Conservation (phyloP, 1,140 invertebrate genomes). For the Heterodera carotae region DNA sequence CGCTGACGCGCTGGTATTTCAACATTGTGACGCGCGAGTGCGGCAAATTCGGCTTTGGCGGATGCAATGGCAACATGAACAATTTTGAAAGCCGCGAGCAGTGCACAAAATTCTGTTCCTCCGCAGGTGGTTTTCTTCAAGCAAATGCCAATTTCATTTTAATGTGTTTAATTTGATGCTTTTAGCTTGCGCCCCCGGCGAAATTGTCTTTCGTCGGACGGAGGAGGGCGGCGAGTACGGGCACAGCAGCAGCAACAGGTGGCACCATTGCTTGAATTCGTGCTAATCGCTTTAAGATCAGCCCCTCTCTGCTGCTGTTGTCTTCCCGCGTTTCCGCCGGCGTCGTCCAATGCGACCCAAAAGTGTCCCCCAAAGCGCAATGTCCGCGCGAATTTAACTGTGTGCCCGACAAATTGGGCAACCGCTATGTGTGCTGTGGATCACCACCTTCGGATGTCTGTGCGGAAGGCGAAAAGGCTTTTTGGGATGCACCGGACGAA, state of each 20-base stretch:
- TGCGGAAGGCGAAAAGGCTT: slow-evolving; percentile 60
- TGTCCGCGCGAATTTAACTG: slow-evolving; percentile 55
- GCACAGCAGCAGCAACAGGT: not conserved
- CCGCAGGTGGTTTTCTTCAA: slow-evolving; percentile 44
- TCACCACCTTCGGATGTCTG: slow-evolving; percentile 53
- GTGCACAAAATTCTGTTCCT: slow-evolving; percentile 61
- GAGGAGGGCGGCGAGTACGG: not conserved
- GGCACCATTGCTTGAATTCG: too few species aligned
- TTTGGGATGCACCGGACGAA: slow-evolving; percentile 60
- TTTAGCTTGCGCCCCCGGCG: slow-evolving; percentile 57
- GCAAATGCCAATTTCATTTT: not conserved
- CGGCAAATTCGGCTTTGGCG: slow-evolving; percentile 52
- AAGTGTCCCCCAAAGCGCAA: not conserved
- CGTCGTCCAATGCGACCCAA: not conserved
- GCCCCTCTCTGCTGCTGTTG: not conserved
- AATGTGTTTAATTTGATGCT: not conserved
- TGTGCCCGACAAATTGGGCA: slow-evolving; percentile 48
- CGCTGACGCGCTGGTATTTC: slow-evolving; percentile 59
- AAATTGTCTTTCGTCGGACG: slow-evolving; percentile 48
- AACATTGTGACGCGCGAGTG: slow-evolving; percentile 64
- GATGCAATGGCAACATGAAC: slow-evolving; percentile 55
- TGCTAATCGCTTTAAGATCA: too few species aligned
- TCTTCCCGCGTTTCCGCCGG: not conserved
- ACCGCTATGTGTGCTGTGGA: slow-evolving; percentile 60
- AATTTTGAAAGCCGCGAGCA: slow-evolving; percentile 56